phyloP scores from a whole-genome alignment of 2,113 vertebrate species.

The Nicator chloris region DNA sequence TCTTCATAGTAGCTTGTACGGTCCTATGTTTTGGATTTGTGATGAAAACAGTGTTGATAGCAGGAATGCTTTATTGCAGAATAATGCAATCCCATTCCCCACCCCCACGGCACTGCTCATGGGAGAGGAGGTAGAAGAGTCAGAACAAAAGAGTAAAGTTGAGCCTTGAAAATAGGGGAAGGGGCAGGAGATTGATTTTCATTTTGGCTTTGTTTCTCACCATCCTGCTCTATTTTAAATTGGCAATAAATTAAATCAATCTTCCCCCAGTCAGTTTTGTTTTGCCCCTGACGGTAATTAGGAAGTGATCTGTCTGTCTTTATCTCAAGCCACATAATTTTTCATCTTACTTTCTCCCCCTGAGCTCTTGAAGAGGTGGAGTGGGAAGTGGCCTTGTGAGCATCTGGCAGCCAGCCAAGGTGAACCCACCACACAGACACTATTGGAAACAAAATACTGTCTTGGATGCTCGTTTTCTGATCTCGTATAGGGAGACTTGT shows the following conservation, averaged over 20 bases:
- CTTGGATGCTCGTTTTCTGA: not conserved
- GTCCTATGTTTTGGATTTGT: not conserved
- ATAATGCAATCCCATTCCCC: not conserved
- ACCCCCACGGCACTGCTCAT: rapidly evolving
- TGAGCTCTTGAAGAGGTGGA: not conserved
- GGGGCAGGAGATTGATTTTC: not conserved
- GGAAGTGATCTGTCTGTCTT: not conserved
- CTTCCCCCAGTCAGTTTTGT: not conserved
- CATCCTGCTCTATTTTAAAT: not conserved
- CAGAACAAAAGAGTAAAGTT: not conserved
- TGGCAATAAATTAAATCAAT: not conserved
- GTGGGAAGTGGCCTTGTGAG: not conserved
- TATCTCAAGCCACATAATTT: not conserved
- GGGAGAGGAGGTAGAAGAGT: not conserved
- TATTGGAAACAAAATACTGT: not conserved
- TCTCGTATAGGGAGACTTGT: not conserved
- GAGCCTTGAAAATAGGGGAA: not conserved
- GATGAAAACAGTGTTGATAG: not conserved
- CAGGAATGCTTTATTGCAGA: not conserved
- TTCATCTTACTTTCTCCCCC: not conserved
- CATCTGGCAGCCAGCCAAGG: not conserved
- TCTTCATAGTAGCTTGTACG: not conserved
- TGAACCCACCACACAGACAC: not conserved
- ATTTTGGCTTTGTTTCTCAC: not conserved
- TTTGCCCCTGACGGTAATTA: not conserved